Evolutionary conservation across 1,140 invertebrate genomes (phyloP), one percentile per base, ranked within the genome.

Genomic region (Berghia stephanieae): DNA sequence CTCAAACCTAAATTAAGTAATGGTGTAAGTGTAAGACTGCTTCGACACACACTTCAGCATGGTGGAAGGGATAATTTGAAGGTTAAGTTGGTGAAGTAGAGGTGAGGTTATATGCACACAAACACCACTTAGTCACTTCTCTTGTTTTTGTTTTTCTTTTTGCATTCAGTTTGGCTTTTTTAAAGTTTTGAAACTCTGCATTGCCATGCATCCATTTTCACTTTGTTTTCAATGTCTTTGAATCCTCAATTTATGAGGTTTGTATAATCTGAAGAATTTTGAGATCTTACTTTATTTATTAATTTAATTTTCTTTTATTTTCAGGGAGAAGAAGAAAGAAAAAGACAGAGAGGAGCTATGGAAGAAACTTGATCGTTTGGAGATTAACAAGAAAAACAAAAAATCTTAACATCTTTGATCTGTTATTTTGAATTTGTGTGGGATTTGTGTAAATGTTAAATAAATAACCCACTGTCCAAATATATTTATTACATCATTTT

Each of bases 271-370:
- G 4, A n/a, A n/a, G n/a, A n/a, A n/a, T n/a, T n/a, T n/a, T n/a
- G n/a, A n/a, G n/a, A n/a, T n/a, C n/a, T n/a, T 24, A 52, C 49
- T 0, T 52, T 52, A 21, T 24, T 24, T 52, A 18, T 70, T 70
- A 70, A 13, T 70, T 43, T 16, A 44, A 43, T 42, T 75, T 68
- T 75, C 49, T 72, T 78, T 63, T 52, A 60, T 46, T 80, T 82
- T 2, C 82, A 89, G 89, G 75, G 89, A 90, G 78, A 89, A 89
- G 81, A 89, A 89, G 81, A 88, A 86, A 79, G 87, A 89, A 68
- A 89, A 88, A 70, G 88, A 90, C 24, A 74, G 88, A 77, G 89
- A 90, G 78, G 88, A 90, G 69, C 77, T 89, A 34, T 90, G 89
- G 90, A 89, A 85, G 68, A 86, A 86, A 80, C 82, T 90, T 71